Conservation (phyloP, 1,140 invertebrate genomes). For the Berghia stephanieae region DNA sequence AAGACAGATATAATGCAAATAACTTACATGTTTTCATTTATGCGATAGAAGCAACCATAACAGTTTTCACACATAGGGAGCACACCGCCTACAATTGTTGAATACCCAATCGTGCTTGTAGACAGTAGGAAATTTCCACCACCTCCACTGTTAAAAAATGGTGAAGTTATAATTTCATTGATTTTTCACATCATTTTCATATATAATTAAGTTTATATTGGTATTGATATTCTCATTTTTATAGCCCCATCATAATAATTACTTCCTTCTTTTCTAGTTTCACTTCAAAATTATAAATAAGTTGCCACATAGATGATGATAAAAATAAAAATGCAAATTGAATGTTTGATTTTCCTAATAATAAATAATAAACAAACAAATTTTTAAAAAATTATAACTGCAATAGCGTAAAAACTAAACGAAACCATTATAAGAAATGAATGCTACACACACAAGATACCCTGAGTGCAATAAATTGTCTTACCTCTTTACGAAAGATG, state of each 20-base stretch:
- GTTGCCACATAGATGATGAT: background rate
- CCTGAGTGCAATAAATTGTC: no score
- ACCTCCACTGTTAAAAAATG: constrained; percentile 69
- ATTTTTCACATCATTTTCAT: background rate
- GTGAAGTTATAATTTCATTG: background rate
- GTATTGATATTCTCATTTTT: background rate
- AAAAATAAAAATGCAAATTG: background rate
- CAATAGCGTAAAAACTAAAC: background rate
- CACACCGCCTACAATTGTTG: constrained; percentile 71
- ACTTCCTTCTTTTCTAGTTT: background rate
- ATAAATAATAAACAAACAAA: background rate
- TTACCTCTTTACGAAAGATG: constrained; percentile 71
- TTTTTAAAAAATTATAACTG: background rate
- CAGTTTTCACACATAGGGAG: constrained; percentile 73
- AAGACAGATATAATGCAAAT: background rate
- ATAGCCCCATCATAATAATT: background rate
- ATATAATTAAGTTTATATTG: background rate
- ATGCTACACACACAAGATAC: background rate
- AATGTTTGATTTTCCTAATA: background rate
- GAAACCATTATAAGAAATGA: background rate
- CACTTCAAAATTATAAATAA: background rate
- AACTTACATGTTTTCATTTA: constrained; percentile 67
- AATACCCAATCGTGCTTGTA: constrained; percentile 74
- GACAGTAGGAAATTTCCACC: constrained; percentile 74
- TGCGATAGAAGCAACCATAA: constrained; percentile 74